A percentile compares a stretch with the other conserved stretches of the same genome.
Evolutionary conservation across 2,113 vertebrate genomes (phyloP).

Genomic region (Sciurus niger): DNA sequence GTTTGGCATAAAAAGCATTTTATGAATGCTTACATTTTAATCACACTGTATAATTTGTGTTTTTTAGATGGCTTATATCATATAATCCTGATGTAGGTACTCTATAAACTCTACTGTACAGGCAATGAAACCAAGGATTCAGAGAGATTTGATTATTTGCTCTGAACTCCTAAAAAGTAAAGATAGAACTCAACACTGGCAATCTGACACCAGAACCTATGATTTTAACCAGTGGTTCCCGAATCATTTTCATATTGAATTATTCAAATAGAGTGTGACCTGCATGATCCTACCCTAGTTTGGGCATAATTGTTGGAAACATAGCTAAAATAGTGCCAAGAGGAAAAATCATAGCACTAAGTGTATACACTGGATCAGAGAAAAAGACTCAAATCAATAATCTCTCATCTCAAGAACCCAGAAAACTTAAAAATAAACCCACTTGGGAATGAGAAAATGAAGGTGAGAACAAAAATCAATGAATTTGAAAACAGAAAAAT

Average conservation of each 20-base stretch:
- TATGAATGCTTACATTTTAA: neutral
- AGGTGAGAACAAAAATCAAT: neutral
- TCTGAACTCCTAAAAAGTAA: neutral
- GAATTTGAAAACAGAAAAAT: neutral
- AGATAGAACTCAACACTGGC: neutral
- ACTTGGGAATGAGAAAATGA: neutral
- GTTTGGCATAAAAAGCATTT: neutral
- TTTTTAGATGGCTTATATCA: neutral
- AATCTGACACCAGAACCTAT: neutral
- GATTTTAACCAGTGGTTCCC: neutral
- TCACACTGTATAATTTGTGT: neutral
- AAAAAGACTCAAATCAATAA: neutral
- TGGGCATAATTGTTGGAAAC: neutral
- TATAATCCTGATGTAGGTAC: neutral
- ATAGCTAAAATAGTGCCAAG: neutral
- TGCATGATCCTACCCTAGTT: neutral
- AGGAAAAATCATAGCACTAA: neutral
- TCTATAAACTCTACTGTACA: neutral
- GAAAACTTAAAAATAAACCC: constrained; percentile 38
- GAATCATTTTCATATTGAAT: neutral
- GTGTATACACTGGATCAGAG: neutral
- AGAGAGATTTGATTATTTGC: neutral
- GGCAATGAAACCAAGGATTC: neutral
- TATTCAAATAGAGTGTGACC: neutral
- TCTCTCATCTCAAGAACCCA: neutral